phyloP scores from a whole-genome alignment of 1,140 invertebrate species.

The Danaus plexippus region DNA sequence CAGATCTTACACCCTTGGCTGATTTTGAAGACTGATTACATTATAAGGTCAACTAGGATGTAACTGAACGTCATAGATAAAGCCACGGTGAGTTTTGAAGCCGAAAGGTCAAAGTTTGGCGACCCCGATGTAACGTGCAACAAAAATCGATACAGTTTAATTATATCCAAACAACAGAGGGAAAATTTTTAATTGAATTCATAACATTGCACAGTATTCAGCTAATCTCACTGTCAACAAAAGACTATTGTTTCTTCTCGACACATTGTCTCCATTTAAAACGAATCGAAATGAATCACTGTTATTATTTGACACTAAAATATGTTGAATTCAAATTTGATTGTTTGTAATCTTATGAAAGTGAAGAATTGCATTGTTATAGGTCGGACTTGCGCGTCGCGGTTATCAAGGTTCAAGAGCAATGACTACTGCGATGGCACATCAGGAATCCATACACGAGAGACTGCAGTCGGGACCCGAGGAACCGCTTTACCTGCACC shows the following conservation, averaged over 20 bases:
- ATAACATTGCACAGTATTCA: constrained; percentile 68
- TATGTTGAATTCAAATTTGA: constrained; percentile 62
- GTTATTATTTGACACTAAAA: constrained; percentile 64
- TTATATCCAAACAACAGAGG: constrained; percentile 57
- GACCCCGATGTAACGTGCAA: constrained; percentile 5
- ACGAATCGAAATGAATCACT: constrained; percentile 66
- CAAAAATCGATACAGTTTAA: constrained; percentile 34
- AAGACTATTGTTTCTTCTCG: constrained; percentile 62
- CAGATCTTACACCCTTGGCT: constrained; percentile 47
- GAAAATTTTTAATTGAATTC: constrained; percentile 58
- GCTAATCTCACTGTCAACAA: constrained; percentile 67
- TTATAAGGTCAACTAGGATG: constrained; percentile 46
- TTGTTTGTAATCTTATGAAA: constrained; percentile 57
- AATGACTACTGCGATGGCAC: constrained; percentile 69
- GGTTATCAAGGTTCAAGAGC: constrained; percentile 50
- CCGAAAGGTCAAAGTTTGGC: constrained; percentile 13
- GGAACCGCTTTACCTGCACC: constrained; percentile 57
- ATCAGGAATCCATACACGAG: constrained; percentile 66
- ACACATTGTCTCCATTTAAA: constrained; percentile 67
- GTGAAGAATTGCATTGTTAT: constrained; percentile 36
- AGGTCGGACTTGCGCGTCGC: constrained; percentile 57
- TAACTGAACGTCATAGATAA: constrained; percentile 16
- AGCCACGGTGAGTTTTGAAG: constrained; percentile 13
- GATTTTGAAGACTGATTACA: constrained; percentile 56
- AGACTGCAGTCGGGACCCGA: constrained; percentile 57